Conservation (phyloP, 2,888 invertebrate species). For the Congeria kusceri region DNA sequence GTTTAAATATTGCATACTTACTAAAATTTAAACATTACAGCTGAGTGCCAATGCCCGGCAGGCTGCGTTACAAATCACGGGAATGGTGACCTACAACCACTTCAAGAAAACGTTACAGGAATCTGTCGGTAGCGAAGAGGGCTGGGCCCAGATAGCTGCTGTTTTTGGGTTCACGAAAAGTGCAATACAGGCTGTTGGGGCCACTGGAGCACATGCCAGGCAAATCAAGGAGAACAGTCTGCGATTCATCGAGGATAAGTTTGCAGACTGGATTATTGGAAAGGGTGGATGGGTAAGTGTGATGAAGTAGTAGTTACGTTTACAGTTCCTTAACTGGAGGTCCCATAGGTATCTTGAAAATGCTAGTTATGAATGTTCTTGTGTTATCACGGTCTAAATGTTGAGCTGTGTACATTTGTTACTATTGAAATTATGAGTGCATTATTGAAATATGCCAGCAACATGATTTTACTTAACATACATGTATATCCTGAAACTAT, state of each 20-base stretch:
- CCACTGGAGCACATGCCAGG: slow-evolving; percentile 76
- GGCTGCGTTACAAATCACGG: slow-evolving; percentile 69
- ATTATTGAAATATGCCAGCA: too few species aligned
- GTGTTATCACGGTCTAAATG: too few species aligned
- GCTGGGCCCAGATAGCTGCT: slow-evolving; percentile 82
- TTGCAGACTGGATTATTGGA: slow-evolving; percentile 83
- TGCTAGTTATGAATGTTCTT: too few species aligned
- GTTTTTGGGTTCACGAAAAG: slow-evolving; percentile 81
- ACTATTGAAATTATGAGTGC: too few species aligned
- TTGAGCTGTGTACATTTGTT: too few species aligned
- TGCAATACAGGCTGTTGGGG: slow-evolving; percentile 80
- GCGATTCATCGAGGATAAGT: slow-evolving; percentile 82
- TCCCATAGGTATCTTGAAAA: too few species aligned
- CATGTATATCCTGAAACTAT: too few species aligned
- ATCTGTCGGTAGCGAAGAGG: slow-evolving; percentile 76
- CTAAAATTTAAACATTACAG: slow-evolving; percentile 40
- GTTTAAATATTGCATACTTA: too few species aligned
- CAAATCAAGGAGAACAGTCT: slow-evolving; percentile 82
- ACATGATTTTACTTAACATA: too few species aligned
- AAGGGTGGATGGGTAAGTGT: slow-evolving; percentile 84
- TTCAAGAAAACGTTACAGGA: slow-evolving; percentile 79
- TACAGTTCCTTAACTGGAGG: not conserved
- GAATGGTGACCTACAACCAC: slow-evolving; percentile 78
- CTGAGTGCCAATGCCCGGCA: slow-evolving; percentile 58
- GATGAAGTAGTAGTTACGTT: not conserved